Evolutionary conservation across 2,113 vertebrate genomes (phyloP).

Genomic region (Potamarius usumacintae): DNA sequence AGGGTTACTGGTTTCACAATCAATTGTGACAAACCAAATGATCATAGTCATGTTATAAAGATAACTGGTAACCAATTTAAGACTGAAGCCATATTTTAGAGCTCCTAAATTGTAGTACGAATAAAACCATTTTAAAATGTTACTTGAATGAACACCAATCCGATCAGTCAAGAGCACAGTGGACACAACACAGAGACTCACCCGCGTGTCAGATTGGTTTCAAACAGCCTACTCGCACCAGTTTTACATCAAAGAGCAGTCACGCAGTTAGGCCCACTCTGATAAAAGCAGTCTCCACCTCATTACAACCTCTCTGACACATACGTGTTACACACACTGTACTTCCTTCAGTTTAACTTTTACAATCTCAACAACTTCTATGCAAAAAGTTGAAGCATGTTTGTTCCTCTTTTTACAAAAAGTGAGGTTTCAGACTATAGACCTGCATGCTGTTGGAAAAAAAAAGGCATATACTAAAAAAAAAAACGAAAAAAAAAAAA

Average conservation of each 20-base stretch:
- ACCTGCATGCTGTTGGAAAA: not conserved
- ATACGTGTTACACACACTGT: constrained; percentile 49
- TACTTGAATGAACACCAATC: not conserved
- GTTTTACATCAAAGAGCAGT: constrained; percentile 33
- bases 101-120: not conserved
- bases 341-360: constrained; percentile 28
- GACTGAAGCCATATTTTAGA: not conserved
- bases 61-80: not conserved
- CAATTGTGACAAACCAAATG: not conserved
- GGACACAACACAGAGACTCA: constrained; percentile 8
- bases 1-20: not conserved
- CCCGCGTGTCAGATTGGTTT: constrained; percentile 34
- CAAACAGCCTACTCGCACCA: constrained; percentile 29
- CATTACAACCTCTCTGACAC: constrained; percentile 69
- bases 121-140: not conserved
- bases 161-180: not conserved
- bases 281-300: constrained; percentile 70
- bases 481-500: not conserved
- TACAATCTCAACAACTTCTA: not conserved
- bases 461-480: not conserved
- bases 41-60: not conserved
- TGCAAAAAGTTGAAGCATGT: not conserved
- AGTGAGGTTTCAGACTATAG: not conserved
- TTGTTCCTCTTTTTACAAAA: not conserved
- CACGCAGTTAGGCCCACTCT: constrained; percentile 43